Conservation (phyloP, 2,113 vertebrate genomes). For the Triplophysa siluroides region DNA sequence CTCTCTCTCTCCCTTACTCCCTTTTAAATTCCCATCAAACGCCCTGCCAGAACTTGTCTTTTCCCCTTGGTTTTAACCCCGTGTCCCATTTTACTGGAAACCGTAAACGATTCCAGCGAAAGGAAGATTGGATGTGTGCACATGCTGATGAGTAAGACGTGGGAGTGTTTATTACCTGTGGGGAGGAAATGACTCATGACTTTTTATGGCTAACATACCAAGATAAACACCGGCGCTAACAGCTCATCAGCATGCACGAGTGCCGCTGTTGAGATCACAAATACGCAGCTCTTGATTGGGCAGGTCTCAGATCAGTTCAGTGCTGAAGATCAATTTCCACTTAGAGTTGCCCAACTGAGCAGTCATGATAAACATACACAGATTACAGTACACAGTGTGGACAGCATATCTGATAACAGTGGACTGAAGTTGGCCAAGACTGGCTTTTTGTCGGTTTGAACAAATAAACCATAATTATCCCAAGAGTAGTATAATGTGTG, state of each 20-base stretch:
- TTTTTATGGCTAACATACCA: constrained; percentile 42
- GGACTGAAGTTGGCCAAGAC: constrained; percentile 9
- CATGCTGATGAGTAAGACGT: constrained; percentile 49
- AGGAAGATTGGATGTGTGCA: constrained; percentile 23
- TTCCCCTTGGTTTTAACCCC: neutral
- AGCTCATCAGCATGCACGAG: constrained; percentile 7
- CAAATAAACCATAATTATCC: neutral
- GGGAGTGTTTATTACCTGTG: constrained; percentile 51
- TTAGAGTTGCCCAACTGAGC: constrained; percentile 19
- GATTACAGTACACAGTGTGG: neutral
- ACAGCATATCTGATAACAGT: constrained; percentile 25
- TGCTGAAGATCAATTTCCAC: constrained; percentile 37
- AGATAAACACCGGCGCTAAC: constrained; percentile 42
- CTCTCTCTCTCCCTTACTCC: neutral
- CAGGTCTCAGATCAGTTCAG: neutral
- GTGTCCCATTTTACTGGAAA: constrained; percentile 43
- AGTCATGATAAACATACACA: constrained; percentile 23
- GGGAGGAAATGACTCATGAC: constrained; percentile 45
- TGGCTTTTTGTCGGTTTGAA: neutral
- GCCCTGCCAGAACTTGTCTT: constrained; percentile 26
- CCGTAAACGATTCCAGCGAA: constrained; percentile 34
- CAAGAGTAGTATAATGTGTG: neutral
- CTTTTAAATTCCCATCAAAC: constrained; percentile 12
- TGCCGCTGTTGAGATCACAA: constrained; percentile 24
- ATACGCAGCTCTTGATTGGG: constrained; percentile 14